phyloP scores from a whole-genome alignment of 2,797 vertebrate species.

The Melanogrammus aeglefinus region DNA sequence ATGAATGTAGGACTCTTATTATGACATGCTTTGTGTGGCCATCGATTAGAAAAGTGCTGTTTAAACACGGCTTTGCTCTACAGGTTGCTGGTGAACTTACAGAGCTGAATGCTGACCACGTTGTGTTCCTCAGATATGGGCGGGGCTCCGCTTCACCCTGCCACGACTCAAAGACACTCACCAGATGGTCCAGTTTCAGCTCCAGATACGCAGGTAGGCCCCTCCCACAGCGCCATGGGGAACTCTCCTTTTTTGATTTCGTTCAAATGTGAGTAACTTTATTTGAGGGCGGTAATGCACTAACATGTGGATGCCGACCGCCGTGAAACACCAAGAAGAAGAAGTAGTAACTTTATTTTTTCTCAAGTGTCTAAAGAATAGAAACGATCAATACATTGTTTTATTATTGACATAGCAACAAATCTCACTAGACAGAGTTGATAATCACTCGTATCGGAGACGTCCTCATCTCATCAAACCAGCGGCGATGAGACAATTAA shows the following conservation, averaged over 20 bases:
- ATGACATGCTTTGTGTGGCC: too few relatives aligned
- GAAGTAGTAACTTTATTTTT: too few relatives aligned
- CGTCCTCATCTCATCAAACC: neutral
- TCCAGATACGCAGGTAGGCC: slow-evolving; percentile 86
- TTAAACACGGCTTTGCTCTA: neutral
- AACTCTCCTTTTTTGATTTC: too few relatives aligned
- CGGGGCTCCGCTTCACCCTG: slow-evolving; percentile 86
- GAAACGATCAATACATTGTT: neutral
- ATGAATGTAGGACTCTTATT: neutral
- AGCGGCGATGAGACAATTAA: too few relatives aligned
- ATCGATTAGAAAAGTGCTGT: neutral
- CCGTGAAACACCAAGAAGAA: too few relatives aligned
- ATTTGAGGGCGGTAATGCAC: too few relatives aligned
- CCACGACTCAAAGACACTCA: slow-evolving; percentile 79
- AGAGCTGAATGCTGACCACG: neutral
- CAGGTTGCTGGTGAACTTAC: neutral
- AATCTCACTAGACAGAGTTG: neutral
- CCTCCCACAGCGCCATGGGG: neutral
- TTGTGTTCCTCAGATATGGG: slow-evolving; percentile 73
- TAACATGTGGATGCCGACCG: too few relatives aligned
- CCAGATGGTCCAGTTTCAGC: slow-evolving; percentile 80
- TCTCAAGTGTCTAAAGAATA: too few relatives aligned
- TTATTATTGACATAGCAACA: neutral
- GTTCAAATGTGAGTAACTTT: too few relatives aligned
- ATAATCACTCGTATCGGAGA: neutral